Evolutionary conservation across 2,888 invertebrate genomes (phyloP).

Genomic region (Caenorhabditis doughertyi): DNA sequence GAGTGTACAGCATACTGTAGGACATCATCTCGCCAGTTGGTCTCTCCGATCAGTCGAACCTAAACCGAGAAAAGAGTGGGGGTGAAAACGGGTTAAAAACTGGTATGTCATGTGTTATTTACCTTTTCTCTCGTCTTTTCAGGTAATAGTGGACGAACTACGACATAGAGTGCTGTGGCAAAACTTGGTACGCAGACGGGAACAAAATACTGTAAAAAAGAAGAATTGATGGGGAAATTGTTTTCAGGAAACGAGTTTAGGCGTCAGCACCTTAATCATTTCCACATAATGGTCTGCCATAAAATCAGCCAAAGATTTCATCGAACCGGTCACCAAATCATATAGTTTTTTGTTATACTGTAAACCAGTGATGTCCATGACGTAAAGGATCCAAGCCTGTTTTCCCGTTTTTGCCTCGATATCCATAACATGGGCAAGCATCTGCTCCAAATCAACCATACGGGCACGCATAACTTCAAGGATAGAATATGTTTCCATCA

Average conservation of each 20-base stretch:
- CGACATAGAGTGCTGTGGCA: constrained; percentile 75
- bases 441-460: constrained; percentile 77
- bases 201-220: constrained; percentile 71
- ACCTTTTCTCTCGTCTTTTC: constrained; percentile 79
- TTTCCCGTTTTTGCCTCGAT: constrained; percentile 78
- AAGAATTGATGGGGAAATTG: background rate
- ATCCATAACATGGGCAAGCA: constrained; percentile 75
- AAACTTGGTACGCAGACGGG: constrained; percentile 78
- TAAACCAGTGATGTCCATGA: constrained; percentile 79
- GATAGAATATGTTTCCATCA: constrained; percentile 76
- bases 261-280: constrained; percentile 74
- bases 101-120: constrained; percentile 23
- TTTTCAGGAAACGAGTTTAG: constrained; percentile 18
- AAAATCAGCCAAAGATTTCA: constrained; percentile 77
- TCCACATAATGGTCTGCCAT: constrained; percentile 81
- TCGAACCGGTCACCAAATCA: constrained; percentile 76
- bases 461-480: constrained; percentile 78
- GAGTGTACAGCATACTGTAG: constrained; percentile 69
- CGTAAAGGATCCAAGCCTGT: constrained; percentile 79
- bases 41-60: constrained; percentile 67
- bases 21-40: constrained; percentile 76
- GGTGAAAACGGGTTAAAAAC: constrained; percentile 13
- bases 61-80: constrained; percentile 23
- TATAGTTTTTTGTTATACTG: constrained; percentile 77
- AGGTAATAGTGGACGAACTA: constrained; percentile 78